A percentile compares a stretch with the other conserved stretches of the same genome.
Conservation (phyloP, 2,888 invertebrate genomes). For the Byasa hedistus region DNA sequence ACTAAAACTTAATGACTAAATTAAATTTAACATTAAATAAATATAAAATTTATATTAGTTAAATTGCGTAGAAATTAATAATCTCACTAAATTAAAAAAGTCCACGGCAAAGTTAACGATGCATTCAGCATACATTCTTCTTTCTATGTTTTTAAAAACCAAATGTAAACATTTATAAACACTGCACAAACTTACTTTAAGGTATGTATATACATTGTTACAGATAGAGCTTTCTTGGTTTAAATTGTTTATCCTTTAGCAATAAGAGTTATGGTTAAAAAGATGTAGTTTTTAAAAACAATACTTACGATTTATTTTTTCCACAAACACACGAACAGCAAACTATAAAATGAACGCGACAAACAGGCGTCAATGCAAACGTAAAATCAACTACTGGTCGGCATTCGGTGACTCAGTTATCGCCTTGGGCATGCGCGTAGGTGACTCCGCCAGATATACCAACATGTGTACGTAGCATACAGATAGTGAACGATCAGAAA, state of each 20-base stretch:
- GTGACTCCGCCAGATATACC: slow-evolving; percentile 27
- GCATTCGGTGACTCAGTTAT: slow-evolving; percentile 42
- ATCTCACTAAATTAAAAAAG: no score
- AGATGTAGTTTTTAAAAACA: not conserved
- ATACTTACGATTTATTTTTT: slow-evolving; percentile 33
- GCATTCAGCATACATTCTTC: no score
- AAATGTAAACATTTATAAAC: not conserved
- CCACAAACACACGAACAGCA: slow-evolving; percentile 15
- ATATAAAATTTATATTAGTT: no score
- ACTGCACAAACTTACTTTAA: not conserved
- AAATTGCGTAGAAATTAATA: no score
- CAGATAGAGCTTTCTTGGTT: not conserved
- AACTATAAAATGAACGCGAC: slow-evolving; percentile 30
- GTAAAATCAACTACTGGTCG: slow-evolving; percentile 36
- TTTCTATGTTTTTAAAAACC: no score
- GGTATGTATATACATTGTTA: not conserved
- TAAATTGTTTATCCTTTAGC: not conserved
- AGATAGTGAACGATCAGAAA: slow-evolving; percentile 15
- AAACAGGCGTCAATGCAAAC: slow-evolving; percentile 47
- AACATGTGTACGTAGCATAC: slow-evolving; percentile 4
- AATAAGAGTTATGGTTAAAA: not conserved
- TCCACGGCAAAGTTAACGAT: no score
- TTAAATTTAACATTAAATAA: no score
- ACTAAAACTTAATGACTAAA: no score
- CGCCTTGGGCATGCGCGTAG: slow-evolving; percentile 45